These are phyloP conservation scores for Epizoanthus illoricatus DNA, from an alignment of 92 coral and sea anemone species.

Conservation along the genomic window DNA sequence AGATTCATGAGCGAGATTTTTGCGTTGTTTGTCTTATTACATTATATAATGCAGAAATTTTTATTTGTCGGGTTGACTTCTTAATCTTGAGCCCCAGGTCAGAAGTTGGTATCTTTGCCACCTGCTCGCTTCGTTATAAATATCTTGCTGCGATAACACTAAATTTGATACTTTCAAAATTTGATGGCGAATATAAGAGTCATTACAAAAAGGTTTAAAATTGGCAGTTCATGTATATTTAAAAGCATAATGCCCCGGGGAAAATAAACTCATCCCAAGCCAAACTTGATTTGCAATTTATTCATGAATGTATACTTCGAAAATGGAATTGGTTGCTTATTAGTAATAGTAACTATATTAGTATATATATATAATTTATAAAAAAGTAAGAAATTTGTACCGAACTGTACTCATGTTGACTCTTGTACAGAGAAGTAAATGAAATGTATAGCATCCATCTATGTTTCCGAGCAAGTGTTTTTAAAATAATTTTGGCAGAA, in stretches of 20 bases:
- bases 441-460: too few relatives aligned
- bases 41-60: too few relatives aligned
- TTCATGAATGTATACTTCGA: neutral
- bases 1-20: too few relatives aligned
- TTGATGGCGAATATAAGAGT: neutral
- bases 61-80: neutral
- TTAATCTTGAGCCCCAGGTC: neutral
- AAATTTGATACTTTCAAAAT: neutral
- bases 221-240: neutral
- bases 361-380: neutral
- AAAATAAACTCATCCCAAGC: neutral
- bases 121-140: neutral
- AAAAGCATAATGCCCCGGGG: too few relatives aligned
- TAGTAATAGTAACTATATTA: neutral
- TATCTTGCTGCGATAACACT: constrained; percentile 8
- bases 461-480: too few relatives aligned
- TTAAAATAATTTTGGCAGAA: too few relatives aligned
- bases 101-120: neutral
- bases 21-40: too few relatives aligned
- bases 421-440: too few relatives aligned
- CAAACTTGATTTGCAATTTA: neutral
- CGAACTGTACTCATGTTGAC: too few relatives aligned
- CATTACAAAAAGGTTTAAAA: neutral
- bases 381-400: neutral
- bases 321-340: neutral